A percentile compares a stretch with the other conserved stretches of the same genome.
Evolutionary conservation across 2,113 vertebrate genomes (phyloP).

Genomic region (Gnathonemus longibarbis): DNA sequence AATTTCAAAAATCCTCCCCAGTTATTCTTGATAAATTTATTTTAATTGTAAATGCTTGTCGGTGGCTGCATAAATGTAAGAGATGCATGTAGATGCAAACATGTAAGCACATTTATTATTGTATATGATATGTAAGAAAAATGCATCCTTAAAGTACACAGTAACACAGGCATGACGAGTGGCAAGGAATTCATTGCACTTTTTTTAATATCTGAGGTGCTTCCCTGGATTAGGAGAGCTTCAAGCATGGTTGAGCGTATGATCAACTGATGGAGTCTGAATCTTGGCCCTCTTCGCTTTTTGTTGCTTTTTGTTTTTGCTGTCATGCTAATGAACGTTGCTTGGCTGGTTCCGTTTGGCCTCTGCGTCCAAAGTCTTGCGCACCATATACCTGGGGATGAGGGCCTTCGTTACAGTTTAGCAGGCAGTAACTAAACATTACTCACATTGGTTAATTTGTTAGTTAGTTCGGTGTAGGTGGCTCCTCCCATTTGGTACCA

Average conservation of each 20-base stretch:
- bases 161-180: background rate
- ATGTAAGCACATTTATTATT: background rate
- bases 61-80: background rate
- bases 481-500: conserved; percentile 39
- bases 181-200: background rate
- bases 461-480: background rate
- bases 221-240: background rate
- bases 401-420: background rate
- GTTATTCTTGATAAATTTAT: background rate
- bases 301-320: background rate
- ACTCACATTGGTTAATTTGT: background rate
- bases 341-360: background rate
- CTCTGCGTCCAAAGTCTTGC: background rate
- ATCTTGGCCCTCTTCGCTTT: background rate
- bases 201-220: background rate
- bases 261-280: background rate
- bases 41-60: background rate
- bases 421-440: background rate
- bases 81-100: background rate
- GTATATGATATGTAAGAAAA: background rate
- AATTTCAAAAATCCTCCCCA: background rate
- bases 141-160: background rate
- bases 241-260: background rate
- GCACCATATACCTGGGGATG: background rate
- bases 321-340: background rate